A percentile compares a stretch with the other conserved stretches of the same genome.
These are phyloP conservation scores for Probosciger aterrimus DNA, from an alignment of 2,113 vertebrate genomes.

Conservation along the genomic window DNA sequence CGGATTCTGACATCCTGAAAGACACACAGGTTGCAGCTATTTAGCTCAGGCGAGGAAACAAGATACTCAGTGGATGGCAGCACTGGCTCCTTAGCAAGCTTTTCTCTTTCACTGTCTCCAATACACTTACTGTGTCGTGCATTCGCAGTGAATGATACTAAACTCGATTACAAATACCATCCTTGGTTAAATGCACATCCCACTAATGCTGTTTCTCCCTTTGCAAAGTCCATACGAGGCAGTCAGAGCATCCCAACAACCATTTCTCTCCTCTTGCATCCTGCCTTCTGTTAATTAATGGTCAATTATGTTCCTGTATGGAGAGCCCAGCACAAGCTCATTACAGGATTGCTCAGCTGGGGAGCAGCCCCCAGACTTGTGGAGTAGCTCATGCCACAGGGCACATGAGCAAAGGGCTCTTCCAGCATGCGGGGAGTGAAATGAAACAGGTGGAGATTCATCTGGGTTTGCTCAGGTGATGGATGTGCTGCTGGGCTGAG, in stretches of 20 bases:
- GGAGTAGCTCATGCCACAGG: background rate
- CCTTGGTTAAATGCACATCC: background rate
- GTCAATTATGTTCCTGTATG: background rate
- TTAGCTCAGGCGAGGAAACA: background rate
- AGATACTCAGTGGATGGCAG: conserved; percentile 24
- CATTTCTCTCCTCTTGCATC: background rate
- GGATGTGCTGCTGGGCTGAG: background rate
- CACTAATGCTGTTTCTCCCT: background rate
- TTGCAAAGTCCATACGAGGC: background rate
- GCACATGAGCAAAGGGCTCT: background rate
- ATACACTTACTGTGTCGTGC: background rate
- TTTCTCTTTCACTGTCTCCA: background rate
- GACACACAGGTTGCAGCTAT: background rate
- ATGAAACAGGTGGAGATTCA: background rate
- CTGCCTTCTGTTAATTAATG: background rate
- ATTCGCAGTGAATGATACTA: accelerated
- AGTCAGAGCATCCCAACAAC: background rate
- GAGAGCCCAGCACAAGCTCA: background rate
- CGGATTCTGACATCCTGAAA: background rate
- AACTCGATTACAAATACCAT: background rate
- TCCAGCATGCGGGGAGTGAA: background rate
- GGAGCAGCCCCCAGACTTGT: background rate
- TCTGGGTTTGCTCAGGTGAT: background rate
- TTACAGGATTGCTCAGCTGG: background rate
- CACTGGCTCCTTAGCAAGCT: background rate